Percentiles rank a stretch among this genome's conserved stretches.
phyloP scores from a whole-genome alignment of 1,140 invertebrate genomes.

The Chrysoperla carnea region DNA sequence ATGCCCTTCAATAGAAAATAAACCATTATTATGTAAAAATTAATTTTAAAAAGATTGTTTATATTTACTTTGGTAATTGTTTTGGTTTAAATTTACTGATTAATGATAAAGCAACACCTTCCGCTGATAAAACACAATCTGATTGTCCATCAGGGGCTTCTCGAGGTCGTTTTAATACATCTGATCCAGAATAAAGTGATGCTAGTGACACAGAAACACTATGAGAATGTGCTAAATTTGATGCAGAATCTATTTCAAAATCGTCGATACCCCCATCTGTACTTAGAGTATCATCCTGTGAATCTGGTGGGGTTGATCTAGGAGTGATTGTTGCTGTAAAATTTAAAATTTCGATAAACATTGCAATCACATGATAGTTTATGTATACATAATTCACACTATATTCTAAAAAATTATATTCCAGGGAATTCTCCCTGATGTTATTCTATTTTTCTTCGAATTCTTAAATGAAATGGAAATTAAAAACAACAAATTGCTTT shows the following conservation, averaged over 20 bases:
- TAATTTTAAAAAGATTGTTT: background rate
- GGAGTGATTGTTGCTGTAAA: constrained; percentile 28
- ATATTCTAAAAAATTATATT: too few species aligned
- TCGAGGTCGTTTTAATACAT: constrained; percentile 23
- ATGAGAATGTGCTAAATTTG: constrained; percentile 23
- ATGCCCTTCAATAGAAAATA: constrained; percentile 31
- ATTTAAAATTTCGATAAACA: constrained; percentile 5
- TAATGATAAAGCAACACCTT: constrained; percentile 59
- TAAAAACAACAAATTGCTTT: too few species aligned
- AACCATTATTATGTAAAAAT: background rate
- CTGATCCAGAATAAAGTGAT: constrained; percentile 40
- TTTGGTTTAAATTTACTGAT: constrained; percentile 61
- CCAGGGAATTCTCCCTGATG: too few species aligned
- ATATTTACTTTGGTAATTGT: constrained; percentile 35
- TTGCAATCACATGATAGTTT: background rate
- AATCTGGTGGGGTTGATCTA: constrained; percentile 28
- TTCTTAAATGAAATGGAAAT: too few species aligned
- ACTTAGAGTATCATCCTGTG: constrained; percentile 26
- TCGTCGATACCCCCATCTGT: constrained; percentile 34
- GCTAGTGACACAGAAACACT: constrained; percentile 41
- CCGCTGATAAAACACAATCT: constrained; percentile 38
- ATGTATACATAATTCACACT: too few species aligned
- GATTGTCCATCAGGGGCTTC: constrained; percentile 22
- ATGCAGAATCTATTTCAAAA: constrained; percentile 27
- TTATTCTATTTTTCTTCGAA: too few species aligned